These are phyloP conservation scores for Stenodera caucasica DNA, from an alignment of 2,888 invertebrate species.

Conservation along the genomic window DNA sequence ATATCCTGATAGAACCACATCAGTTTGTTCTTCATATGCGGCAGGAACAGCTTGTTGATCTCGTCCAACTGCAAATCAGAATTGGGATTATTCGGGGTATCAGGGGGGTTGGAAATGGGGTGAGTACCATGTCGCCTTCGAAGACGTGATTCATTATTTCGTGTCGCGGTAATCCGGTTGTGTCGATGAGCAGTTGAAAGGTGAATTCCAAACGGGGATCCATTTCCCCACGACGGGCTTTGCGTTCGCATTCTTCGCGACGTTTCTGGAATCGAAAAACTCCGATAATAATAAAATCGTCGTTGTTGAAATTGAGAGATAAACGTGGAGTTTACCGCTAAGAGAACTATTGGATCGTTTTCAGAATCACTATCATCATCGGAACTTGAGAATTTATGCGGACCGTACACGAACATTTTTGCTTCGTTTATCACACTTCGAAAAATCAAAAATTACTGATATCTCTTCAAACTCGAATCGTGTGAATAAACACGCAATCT, in stretches of 20 bases:
- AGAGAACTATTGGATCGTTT: slow-evolving; percentile 43
- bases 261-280: slow-evolving; percentile 62
- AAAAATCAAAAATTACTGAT: not conserved
- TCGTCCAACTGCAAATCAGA: slow-evolving; percentile 70
- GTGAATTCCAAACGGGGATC: slow-evolving; percentile 89
- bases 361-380: slow-evolving; percentile 42
- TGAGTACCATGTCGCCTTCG: slow-evolving; percentile 80
- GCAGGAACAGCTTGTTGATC: slow-evolving; percentile 82
- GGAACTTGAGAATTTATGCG: slow-evolving; percentile 36
- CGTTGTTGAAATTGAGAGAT: too few species aligned
- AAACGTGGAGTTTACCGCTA: slow-evolving; percentile 31
- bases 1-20: slow-evolving; percentile 90
- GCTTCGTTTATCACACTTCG: not conserved
- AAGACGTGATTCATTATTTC: slow-evolving; percentile 91
- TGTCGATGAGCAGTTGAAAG: slow-evolving; percentile 84
- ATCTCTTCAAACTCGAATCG: not conserved
- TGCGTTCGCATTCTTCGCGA: slow-evolving; percentile 90
- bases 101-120: too few species aligned
- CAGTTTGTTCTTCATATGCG: slow-evolving; percentile 81
- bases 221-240: slow-evolving; percentile 88
- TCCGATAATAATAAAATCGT: too few species aligned
- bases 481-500: slow-evolving; percentile 33
- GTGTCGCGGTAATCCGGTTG: slow-evolving; percentile 76
- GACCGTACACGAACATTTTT: slow-evolving; percentile 49
- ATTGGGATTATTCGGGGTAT: not conserved